phyloP scores from a whole-genome alignment of 2,888 invertebrate genomes.

The Pocota personata region DNA sequence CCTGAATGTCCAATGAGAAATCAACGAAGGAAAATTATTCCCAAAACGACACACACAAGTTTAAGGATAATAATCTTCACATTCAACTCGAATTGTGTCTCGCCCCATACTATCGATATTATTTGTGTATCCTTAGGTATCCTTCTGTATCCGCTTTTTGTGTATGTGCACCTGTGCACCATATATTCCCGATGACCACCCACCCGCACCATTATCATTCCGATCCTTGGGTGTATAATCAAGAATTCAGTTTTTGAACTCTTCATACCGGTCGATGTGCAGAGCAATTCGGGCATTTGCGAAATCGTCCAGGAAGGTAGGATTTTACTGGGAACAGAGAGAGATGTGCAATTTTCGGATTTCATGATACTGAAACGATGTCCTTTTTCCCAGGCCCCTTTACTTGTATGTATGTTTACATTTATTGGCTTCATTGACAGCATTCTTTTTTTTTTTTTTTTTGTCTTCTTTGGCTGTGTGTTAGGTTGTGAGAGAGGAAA shows the following conservation, averaged over 20 bases:
- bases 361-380: constrained; percentile 31
- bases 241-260: constrained; percentile 35
- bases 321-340: constrained; percentile 7
- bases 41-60: constrained; percentile 45
- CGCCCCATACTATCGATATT: not conserved
- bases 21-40: constrained; percentile 47
- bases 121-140: not conserved
- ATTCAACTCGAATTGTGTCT: constrained; percentile 19
- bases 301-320: constrained; percentile 34
- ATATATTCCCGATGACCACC: not conserved
- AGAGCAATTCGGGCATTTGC: constrained; percentile 16
- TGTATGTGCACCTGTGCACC: constrained; percentile 18
- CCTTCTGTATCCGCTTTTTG: not conserved
- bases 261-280: not conserved
- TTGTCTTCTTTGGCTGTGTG: not conserved
- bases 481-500: not conserved
- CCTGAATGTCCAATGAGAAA: constrained; percentile 42
- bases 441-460: not conserved
- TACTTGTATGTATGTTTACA: constrained; percentile 36
- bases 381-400: not conserved
- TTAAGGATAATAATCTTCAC: constrained; percentile 52
- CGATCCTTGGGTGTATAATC: constrained; percentile 28
- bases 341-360: constrained; percentile 41
- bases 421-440: constrained; percentile 64
- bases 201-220: not conserved